Evolutionary conservation across 2,113 vertebrate genomes (phyloP).

Genomic region (Muscicapa adusta): DNA sequence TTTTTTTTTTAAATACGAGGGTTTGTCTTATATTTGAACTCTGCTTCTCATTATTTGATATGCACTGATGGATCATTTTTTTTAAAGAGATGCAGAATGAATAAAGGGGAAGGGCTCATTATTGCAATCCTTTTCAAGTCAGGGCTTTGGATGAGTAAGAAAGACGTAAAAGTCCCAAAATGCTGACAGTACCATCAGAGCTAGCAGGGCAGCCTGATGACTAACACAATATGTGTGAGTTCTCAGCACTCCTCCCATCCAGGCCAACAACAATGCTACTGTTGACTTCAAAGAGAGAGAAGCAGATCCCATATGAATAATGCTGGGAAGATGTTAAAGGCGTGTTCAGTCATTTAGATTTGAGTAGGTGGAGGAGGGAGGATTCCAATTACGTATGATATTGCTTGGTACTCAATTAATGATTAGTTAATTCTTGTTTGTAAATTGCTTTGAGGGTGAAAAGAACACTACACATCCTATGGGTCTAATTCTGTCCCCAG

Average conservation of each 20-base stretch:
- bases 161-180: constrained; percentile 22
- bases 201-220: constrained; percentile 30
- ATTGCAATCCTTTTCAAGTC: neutral
- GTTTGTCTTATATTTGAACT: neutral
- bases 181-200: constrained; percentile 49
- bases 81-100: neutral
- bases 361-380: constrained; percentile 65
- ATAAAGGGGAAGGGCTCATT: neutral
- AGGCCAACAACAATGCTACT: constrained; percentile 26
- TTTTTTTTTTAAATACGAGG: neutral
- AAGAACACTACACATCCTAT: neutral
- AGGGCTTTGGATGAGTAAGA: constrained; percentile 40
- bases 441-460: constrained; percentile 57
- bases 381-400: constrained; percentile 48
- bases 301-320: constrained; percentile 48
- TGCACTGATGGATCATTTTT: neutral
- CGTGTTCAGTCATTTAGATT: constrained; percentile 60
- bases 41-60: neutral
- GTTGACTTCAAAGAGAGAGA: constrained; percentile 63
- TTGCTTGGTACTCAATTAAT: constrained; percentile 51
- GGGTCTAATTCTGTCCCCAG: neutral
- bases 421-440: constrained; percentile 62
- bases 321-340: constrained; percentile 60
- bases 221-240: constrained; percentile 42
- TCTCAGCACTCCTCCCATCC: constrained; percentile 54